Conservation (phyloP, 2,113 vertebrate species). For the Myiopsitta monachus region DNA sequence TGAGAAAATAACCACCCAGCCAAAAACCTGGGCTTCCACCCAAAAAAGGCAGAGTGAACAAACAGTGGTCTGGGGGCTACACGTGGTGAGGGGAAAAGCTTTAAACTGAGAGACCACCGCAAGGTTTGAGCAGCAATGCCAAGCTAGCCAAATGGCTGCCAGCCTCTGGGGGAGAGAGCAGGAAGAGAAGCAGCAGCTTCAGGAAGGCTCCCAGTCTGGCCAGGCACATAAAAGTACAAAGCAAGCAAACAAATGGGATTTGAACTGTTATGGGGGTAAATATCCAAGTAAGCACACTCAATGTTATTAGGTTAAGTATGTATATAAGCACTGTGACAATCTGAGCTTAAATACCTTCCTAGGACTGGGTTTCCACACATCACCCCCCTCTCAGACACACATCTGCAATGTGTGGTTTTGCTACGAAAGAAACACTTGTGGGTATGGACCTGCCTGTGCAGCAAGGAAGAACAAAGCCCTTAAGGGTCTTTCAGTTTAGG, state of each 20-base stretch:
- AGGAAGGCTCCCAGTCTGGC: background rate
- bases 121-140: background rate
- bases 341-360: background rate
- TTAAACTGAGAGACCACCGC: accelerated
- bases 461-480: background rate
- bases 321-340: background rate
- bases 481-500: background rate
- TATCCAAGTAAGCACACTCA: background rate
- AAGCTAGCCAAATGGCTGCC: background rate
- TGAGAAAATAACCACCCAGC: accelerated
- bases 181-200: background rate
- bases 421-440: background rate
- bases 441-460: background rate
- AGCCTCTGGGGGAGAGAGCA: too few species aligned
- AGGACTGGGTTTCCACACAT: background rate
- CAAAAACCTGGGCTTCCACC: accelerated
- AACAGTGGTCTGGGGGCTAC: accelerated
- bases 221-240: accelerated
- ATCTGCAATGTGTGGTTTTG: accelerated
- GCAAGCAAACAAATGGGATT: background rate
- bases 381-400: accelerated
- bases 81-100: background rate
- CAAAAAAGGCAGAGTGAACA: background rate
- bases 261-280: background rate
- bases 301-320: accelerated